Conservation (phyloP, 2,888 invertebrate genomes). For the Plagodis dolabraria region DNA sequence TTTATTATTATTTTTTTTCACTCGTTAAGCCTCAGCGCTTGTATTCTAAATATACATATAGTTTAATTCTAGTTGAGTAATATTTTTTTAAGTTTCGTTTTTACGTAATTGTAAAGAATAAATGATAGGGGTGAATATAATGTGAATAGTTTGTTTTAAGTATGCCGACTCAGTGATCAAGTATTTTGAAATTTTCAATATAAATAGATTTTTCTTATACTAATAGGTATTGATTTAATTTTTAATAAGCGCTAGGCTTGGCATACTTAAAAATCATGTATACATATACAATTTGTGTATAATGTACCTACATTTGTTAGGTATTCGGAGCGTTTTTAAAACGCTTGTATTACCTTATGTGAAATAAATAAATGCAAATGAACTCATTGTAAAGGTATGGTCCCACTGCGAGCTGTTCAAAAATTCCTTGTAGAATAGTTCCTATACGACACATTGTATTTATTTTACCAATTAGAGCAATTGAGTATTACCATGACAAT, state of each 20-base stretch:
- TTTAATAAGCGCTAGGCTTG: not conserved
- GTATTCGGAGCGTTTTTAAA: constrained; percentile 45
- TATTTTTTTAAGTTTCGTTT: constrained; percentile 69
- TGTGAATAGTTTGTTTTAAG: constrained; percentile 4
- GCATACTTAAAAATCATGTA: constrained; percentile 6
- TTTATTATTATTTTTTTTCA: constrained; percentile 77
- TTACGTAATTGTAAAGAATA: constrained; percentile 55
- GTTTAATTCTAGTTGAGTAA: constrained; percentile 70
- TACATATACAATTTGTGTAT: constrained; percentile 45
- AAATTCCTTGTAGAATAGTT: constrained; percentile 4
- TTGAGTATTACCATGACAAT: constrained; percentile 37
- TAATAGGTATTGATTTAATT: no score
- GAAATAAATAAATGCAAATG: constrained; percentile 32
- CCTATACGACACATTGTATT: constrained; percentile 6
- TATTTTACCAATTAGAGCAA: constrained; percentile 10
- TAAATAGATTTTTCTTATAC: no score
- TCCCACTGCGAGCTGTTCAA: constrained; percentile 30
- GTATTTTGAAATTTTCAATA: not conserved
- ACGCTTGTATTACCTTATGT: constrained; percentile 35
- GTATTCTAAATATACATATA: constrained; percentile 76
- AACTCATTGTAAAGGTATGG: constrained; percentile 26
- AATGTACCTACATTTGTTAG: constrained; percentile 65
- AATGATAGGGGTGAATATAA: constrained; percentile 25
- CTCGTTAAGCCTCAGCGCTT: constrained; percentile 77
- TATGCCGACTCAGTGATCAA: constrained; percentile 1